Evolutionary conservation across 2,113 vertebrate species (phyloP).

Genomic region (Rhinolophus ferrumequinum): DNA sequence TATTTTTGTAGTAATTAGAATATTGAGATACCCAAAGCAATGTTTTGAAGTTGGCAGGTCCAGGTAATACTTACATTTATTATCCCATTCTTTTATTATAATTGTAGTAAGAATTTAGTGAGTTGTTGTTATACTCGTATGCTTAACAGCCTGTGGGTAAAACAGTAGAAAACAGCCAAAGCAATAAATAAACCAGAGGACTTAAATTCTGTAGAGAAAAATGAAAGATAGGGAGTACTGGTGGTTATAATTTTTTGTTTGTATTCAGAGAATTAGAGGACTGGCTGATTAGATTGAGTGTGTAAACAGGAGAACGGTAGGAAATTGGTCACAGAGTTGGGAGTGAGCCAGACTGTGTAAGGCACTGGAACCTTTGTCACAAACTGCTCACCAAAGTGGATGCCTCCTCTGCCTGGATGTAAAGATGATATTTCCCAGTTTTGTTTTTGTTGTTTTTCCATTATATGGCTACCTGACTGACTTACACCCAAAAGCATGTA

Average conservation of each 20-base stretch:
- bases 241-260: not conserved
- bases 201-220: not conserved
- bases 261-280: not conserved
- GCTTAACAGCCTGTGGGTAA: not conserved
- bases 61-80: not conserved
- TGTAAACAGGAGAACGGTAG: not conserved
- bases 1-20: not conserved
- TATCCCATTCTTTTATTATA: not conserved
- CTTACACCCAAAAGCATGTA: not conserved
- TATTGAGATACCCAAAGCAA: not conserved
- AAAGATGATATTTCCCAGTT: not conserved
- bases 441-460: not conserved
- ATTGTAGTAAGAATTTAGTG: not conserved
- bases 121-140: not conserved
- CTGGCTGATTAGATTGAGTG: not conserved
- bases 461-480: not conserved
- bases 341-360: not conserved
- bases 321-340: not conserved
- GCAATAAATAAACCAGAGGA: not conserved
- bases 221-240: not conserved
- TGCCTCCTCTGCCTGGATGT: not conserved
- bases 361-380: not conserved
- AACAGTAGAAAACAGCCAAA: not conserved
- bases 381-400: not conserved
- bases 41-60: not conserved